Evolutionary conservation across 2,113 vertebrate genomes (phyloP).

Genomic region (Urocolius indicus): DNA sequence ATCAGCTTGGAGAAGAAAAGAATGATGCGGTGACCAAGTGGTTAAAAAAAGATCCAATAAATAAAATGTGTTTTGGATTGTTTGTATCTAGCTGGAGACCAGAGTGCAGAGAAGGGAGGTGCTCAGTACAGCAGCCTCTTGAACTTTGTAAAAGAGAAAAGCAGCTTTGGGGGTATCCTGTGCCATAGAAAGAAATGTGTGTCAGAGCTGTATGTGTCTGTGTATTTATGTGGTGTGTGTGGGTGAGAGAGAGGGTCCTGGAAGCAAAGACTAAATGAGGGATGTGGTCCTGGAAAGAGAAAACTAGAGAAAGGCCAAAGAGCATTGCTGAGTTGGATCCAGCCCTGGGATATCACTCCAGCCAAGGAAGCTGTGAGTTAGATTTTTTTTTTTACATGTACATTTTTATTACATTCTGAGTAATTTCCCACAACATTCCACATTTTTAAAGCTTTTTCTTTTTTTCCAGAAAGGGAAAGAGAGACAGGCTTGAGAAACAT

Average conservation of each 20-base stretch:
- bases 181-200: slow-evolving; percentile 27
- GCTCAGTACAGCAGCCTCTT: not conserved
- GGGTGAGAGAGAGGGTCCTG: slow-evolving; percentile 57
- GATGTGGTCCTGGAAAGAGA: slow-evolving; percentile 71
- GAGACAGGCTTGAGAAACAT: slow-evolving; percentile 25
- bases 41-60: slow-evolving; percentile 44
- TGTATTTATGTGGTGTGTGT: slow-evolving; percentile 57
- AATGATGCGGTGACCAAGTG: not conserved
- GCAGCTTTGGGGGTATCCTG: slow-evolving; percentile 45
- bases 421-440: slow-evolving; percentile 72
- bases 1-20: not conserved
- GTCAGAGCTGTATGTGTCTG: slow-evolving; percentile 31
- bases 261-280: slow-evolving; percentile 47
- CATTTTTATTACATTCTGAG: slow-evolving; percentile 57
- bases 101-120: slow-evolving; percentile 1
- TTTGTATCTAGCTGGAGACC: slow-evolving; percentile 11
- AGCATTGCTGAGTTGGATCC: slow-evolving; percentile 74
- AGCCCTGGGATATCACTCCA: slow-evolving; percentile 56
- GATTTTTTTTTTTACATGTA: not conserved
- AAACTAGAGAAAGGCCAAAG: slow-evolving; percentile 68
- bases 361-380: slow-evolving; percentile 70
- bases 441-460: slow-evolving; percentile 12
- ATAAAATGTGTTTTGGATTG: slow-evolving; percentile 6
- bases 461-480: not conserved
- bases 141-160: not conserved